Evolutionary conservation across 2,797 vertebrate species (phyloP).

Genomic region (Sphenodon punctatus): DNA sequence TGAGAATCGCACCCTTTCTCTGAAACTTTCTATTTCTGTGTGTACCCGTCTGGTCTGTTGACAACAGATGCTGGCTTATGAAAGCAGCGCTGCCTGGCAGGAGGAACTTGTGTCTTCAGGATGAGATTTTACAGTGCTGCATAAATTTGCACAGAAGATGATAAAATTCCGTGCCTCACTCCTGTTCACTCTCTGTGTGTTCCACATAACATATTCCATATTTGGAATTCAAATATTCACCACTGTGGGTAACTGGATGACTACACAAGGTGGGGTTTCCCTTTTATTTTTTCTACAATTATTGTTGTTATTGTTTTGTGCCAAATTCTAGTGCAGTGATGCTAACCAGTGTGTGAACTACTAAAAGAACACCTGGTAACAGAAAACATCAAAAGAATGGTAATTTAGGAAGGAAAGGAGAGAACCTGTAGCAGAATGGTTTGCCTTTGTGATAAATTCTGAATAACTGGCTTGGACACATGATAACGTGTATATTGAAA

Average conservation of each 20-base stretch:
- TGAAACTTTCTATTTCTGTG: slow-evolving; percentile 64
- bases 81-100: slow-evolving; percentile 55
- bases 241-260: background rate
- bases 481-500: background rate
- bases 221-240: background rate
- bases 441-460: background rate
- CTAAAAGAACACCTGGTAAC: background rate
- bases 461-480: background rate
- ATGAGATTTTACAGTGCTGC: slow-evolving; percentile 19
- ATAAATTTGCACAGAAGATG: background rate
- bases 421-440: background rate
- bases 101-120: slow-evolving; percentile 49
- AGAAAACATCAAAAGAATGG: background rate
- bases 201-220: background rate
- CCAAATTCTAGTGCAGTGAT: background rate
- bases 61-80: slow-evolving; percentile 61
- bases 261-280: background rate
- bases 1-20: slow-evolving; percentile 46
- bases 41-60: slow-evolving; percentile 66
- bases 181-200: slow-evolving; percentile 3
- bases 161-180: slow-evolving; percentile 3
- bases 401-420: too few species aligned
- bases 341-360: background rate
- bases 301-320: rapidly evolving
- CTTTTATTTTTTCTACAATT: background rate